These are phyloP conservation scores for Onychomys arenicola DNA, from an alignment of 2,797 vertebrate species.

Conservation along the genomic window DNA sequence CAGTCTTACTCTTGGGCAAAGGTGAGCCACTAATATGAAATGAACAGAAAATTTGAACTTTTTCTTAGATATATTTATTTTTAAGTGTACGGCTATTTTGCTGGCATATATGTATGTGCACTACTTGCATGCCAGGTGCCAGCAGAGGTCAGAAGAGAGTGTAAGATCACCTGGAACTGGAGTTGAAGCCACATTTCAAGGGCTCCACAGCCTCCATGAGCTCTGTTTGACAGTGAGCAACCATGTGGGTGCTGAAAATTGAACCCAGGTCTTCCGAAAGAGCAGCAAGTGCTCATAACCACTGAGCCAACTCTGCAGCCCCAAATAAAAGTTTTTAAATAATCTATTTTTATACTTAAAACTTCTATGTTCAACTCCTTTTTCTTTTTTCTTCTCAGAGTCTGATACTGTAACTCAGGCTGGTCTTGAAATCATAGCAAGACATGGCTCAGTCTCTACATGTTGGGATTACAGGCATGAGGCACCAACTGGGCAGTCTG, in stretches of 20 bases:
- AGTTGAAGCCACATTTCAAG: background rate
- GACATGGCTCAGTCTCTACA: background rate
- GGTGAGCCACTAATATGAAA: constrained; percentile 32
- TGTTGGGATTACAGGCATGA: background rate
- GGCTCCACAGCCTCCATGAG: background rate
- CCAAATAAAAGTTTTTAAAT: background rate
- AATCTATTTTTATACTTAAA: constrained; percentile 17
- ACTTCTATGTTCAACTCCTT: background rate
- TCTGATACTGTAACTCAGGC: background rate
- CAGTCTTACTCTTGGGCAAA: constrained; percentile 12
- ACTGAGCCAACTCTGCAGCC: background rate
- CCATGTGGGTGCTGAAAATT: background rate
- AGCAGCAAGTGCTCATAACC: background rate
- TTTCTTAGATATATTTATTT: background rate
- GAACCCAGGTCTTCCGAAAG: background rate
- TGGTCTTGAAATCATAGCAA: background rate
- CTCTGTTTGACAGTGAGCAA: background rate
- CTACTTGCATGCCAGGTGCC: background rate
- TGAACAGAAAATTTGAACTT: constrained; percentile 8
- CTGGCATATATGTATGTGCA: no score
- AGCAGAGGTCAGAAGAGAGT: background rate
- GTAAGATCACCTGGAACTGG: background rate
- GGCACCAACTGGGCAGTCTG: background rate
- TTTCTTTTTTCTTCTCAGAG: background rate
- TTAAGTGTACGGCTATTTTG: background rate